Base-by-base conservation (phyloP, 35 echinoderm and acorn worm species). In the Lytechinus variegatus region DNA sequence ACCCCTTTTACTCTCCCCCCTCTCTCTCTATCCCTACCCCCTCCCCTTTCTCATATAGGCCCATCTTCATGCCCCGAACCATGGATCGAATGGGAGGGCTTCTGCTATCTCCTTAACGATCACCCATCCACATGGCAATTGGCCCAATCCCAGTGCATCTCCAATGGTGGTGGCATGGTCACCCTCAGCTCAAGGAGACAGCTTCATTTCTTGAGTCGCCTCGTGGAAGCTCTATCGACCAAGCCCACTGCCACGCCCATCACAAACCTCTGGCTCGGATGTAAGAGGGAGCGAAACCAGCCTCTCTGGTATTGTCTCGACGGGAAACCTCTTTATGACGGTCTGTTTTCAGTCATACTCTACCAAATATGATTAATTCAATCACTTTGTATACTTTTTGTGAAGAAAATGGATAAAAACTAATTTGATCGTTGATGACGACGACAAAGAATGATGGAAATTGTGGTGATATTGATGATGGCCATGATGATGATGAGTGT, bases 201-300 rank as follows among this genome's bases (percentile, higher is more conserved):
- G 88, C 29, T 90, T 33, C 52, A 90, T 21, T 90, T 90, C 88
- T 90, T 90, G 88, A 90, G 88, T 9, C 88, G 88, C 52, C 9
- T 90, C 1, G 88, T 27, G 27, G 28, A 52, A 54, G 29, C 10
- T 10, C 28, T 44, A 44, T 44, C 33, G n/a, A n/a, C n/a, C n/a
- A n/a, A 33, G 24, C 52, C 88, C 88, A 0, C 9, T 13, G 13
- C 56, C 56, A 90, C 28, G 11, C 29, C n/a, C 13, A 12, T 33
- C 27, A 21, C 14, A 21, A 90, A 28, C 9, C 28, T 90, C 28
- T 90, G 88, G 88, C 88, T 90, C 8, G 88, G 88, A 44, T 90
- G 88, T 21, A 90, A 54, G 88, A 44, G 87, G 87, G 87, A 33
- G 52, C 8, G 16, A 21, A 16, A 54, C 16, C 28, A 44, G 9